Conservation (phyloP, 2,113 vertebrate genomes). For the Siniperca chuatsi region DNA sequence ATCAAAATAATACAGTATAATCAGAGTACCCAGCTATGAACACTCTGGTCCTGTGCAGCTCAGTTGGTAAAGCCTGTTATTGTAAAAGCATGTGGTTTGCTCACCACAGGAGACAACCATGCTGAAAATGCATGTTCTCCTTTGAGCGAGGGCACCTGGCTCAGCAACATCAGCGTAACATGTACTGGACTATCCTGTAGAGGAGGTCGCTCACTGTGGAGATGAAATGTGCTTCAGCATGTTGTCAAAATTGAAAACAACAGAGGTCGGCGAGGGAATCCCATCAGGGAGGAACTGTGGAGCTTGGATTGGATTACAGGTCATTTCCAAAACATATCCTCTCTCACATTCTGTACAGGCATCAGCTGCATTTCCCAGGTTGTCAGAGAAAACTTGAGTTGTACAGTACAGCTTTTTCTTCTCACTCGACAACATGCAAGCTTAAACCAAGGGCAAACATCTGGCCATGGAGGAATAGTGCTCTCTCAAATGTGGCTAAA, state of each 20-base stretch:
- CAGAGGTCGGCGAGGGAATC: constrained; percentile 35
- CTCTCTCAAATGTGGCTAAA: constrained; percentile 9
- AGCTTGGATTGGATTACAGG: constrained; percentile 55
- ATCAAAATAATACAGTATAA: neutral
- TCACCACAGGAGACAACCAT: constrained; percentile 27
- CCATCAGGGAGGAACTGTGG: constrained; percentile 49
- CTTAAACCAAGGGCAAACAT: constrained; percentile 41
- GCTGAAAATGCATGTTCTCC: constrained; percentile 26
- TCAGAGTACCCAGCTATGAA: neutral
- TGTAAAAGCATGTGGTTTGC: constrained; percentile 28
- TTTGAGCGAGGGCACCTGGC: constrained; percentile 39
- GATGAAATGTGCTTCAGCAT: constrained; percentile 55
- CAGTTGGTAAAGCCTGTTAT: constrained; percentile 23
- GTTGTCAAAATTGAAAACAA: constrained; percentile 61
- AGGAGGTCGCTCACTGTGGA: constrained; percentile 28
- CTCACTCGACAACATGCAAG: constrained; percentile 31
- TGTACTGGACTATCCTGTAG: constrained; percentile 15
- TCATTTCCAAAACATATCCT: constrained; percentile 54
- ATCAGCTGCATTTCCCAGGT: constrained; percentile 20
- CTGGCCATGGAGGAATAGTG: neutral
- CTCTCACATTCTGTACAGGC: constrained; percentile 23
- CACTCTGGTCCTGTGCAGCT: neutral
- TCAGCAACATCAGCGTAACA: constrained; percentile 25
- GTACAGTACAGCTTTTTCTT: constrained; percentile 18
- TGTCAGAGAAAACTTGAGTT: constrained; percentile 19